A percentile compares a stretch with the other conserved stretches of the same genome.
Evolutionary conservation across 2,113 vertebrate genomes (phyloP).

Genomic region (Probosciger aterrimus): DNA sequence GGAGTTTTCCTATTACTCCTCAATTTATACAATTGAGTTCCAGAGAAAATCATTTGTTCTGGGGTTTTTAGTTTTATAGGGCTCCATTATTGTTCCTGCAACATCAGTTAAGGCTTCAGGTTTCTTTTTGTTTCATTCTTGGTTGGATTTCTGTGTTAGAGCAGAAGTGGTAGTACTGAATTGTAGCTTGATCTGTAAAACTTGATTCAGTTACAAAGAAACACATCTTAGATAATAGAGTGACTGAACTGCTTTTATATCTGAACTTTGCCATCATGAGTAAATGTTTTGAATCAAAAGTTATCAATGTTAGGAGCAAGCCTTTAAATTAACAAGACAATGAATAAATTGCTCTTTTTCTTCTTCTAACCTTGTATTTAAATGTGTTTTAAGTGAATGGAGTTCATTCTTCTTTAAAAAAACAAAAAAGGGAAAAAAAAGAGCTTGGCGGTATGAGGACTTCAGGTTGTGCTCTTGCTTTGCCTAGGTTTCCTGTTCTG

Average conservation of each 20-base stretch:
- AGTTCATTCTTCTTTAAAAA: background rate
- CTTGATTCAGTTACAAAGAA: background rate
- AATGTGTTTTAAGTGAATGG: conserved; percentile 17
- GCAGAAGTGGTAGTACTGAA: background rate
- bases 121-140: background rate
- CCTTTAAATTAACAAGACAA: background rate
- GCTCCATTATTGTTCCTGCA: background rate
- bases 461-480: conserved; percentile 51
- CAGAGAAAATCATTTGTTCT: background rate
- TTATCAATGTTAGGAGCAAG: background rate
- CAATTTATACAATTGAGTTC: background rate
- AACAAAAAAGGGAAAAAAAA: background rate
- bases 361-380: conserved; percentile 36
- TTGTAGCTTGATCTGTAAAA: background rate
- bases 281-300: background rate
- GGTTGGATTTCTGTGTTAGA: background rate
- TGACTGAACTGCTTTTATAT: background rate
- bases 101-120: background rate
- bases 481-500: conserved; percentile 30
- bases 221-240: background rate
- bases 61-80: background rate
- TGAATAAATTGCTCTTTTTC: background rate
- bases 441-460: background rate
- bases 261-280: background rate
- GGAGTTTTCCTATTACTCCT: background rate